Evolutionary conservation across 2,797 vertebrate species (phyloP), one percentile per base, ranked within the genome.

Genomic region (Sebastes nivosus): DNA sequence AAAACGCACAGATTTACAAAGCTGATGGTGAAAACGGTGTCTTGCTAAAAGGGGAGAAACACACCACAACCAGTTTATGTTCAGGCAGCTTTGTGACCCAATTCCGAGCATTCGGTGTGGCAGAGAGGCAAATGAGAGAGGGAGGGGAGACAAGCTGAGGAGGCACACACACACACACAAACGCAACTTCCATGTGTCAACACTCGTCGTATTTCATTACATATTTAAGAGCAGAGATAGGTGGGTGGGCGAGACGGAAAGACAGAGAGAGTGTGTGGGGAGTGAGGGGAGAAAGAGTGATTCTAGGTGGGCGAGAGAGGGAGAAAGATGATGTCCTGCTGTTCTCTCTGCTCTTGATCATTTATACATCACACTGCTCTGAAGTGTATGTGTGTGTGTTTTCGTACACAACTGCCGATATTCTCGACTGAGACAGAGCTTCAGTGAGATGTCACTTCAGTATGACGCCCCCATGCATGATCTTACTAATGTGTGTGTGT

Each of bases 361-460:
- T 94, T 95, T 92, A 91, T 90, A 93, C 87, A 94, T 94, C 91
- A 90, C 72, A 87, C 64, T 77, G 66, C 81, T 84, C 52, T 81
- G 67, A 67, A 74, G 65, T 32, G 54, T 50, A 54, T 4, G 57
- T 6, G 36, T 36, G 57, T 60, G 64, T 68, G 55, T 34, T 25
- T 77, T 77, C 65, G 67, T 73, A 72, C 68, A 79, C 65, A 69
- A 73, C 25, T 22, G 9, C 27, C 13, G 18, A 74, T 83, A 60
- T 73, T 81, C 83, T 84, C 52, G 22, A 83, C 67, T 72, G 73
- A 91, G 68, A 87, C 67, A 75, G 66, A 79, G 83, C 85, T 81
- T 91, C 88, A 83, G 84, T 81, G 74, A 89, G 83, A 87, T 82
- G 84, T 86, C 83, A 88, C 81, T 77, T 84, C 76, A 82, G 75